Conservation (phyloP, 1,140 invertebrate species). For the Globodera rostochiensis region DNA sequence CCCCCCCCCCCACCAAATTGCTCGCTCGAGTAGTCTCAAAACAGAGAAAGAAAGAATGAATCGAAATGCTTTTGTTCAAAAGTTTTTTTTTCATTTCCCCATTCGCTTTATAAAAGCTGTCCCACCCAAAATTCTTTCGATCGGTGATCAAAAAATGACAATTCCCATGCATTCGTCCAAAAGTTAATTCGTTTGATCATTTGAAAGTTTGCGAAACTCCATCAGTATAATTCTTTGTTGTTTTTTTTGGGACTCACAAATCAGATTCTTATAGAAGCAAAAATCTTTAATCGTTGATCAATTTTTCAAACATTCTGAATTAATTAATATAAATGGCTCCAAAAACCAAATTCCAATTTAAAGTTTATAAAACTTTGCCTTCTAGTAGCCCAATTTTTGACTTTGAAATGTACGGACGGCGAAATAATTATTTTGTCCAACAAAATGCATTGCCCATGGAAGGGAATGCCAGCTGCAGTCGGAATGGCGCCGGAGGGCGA, state of each 20-base stretch:
- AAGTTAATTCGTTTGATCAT: background rate
- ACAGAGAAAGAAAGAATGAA: slow-evolving; percentile 2
- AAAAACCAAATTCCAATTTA: no score
- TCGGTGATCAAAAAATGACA: background rate
- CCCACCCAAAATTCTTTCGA: background rate
- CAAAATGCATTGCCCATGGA: background rate
- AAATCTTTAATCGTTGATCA: no score
- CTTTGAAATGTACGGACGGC: background rate
- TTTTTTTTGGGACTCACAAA: no score
- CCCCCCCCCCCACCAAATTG: background rate
- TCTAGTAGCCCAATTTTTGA: background rate
- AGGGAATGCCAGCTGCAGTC: background rate
- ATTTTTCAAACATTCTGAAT: no score
- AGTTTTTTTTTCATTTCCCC: background rate
- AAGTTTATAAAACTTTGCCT: no score
- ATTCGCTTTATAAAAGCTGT: background rate
- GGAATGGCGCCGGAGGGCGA: background rate
- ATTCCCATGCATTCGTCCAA: background rate
- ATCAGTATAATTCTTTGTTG: no score
- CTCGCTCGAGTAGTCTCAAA: slow-evolving; percentile 11
- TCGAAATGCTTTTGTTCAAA: background rate
- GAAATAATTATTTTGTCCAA: background rate
- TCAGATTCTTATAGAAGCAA: no score
- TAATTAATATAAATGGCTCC: no score
- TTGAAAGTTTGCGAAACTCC: no score